These are phyloP conservation scores for Macaria notata DNA, from an alignment of 2,888 invertebrate genomes.

Conservation along the genomic window DNA sequence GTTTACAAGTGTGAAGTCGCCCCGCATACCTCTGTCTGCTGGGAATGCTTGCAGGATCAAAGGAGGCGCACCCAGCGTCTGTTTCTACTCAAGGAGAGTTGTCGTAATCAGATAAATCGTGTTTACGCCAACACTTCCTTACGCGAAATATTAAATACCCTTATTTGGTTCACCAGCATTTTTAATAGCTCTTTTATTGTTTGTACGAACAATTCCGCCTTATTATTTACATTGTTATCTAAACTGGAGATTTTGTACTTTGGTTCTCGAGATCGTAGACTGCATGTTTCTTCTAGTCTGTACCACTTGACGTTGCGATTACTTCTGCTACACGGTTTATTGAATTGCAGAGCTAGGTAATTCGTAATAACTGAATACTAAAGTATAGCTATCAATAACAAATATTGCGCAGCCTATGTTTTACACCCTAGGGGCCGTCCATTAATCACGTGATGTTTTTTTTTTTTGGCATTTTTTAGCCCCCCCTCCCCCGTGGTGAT, in stretches of 20 bases:
- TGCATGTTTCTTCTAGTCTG: no score
- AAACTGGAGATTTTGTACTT: neutral
- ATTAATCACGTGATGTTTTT: no score
- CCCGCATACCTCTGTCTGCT: conserved; percentile 47
- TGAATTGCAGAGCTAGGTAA: no score
- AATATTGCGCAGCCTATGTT: no score
- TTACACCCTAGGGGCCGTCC: no score
- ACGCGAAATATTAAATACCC: conserved; percentile 42
- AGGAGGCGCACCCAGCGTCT: conserved; percentile 57
- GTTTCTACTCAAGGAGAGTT: conserved; percentile 62
- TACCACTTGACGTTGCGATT: no score
- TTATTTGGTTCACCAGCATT: conserved; percentile 28
- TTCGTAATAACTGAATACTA: no score
- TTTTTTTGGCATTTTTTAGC: no score
- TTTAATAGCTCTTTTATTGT: conserved; percentile 25
- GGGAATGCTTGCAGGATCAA: conserved; percentile 65
- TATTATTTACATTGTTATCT: conserved; percentile 18
- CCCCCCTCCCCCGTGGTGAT: no score
- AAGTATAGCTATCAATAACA: no score
- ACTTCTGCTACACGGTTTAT: no score
- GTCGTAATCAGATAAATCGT: conserved; percentile 68
- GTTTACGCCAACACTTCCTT: conserved; percentile 60
- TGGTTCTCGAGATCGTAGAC: neutral
- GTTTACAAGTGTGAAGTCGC: conserved; percentile 50
- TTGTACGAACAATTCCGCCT: conserved; percentile 17